A percentile compares a stretch with the other conserved stretches of the same genome.
phyloP scores from a whole-genome alignment of 2,888 invertebrate species.

The Synergus japonicus region DNA sequence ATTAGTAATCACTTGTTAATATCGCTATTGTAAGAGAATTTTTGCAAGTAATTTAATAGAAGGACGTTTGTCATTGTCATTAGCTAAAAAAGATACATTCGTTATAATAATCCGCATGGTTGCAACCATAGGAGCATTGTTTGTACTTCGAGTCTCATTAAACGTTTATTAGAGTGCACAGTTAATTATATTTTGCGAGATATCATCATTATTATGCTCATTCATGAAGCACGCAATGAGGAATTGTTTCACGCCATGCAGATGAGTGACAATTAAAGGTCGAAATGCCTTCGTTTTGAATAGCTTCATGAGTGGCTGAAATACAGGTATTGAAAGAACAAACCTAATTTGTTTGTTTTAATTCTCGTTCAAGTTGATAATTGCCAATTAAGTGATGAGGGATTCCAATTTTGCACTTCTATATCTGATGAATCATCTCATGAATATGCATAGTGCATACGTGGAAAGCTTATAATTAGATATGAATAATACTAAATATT shows the following conservation, averaged over 20 bases:
- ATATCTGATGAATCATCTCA: not conserved
- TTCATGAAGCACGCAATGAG: not conserved
- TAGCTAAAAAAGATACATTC: not conserved
- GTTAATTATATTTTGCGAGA: slow-evolving; percentile 35
- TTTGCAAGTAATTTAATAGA: not conserved
- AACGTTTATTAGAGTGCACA: not conserved
- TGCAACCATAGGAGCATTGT: not conserved
- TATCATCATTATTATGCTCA: slow-evolving; percentile 10
- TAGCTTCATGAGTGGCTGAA: not conserved
- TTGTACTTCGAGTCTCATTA: slow-evolving; percentile 13
- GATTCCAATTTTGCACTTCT: not conserved
- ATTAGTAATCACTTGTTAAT: not conserved
- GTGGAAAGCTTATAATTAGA: too few relatives aligned
- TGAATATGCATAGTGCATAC: too few relatives aligned
- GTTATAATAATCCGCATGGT: not conserved
- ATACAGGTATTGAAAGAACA: not conserved
- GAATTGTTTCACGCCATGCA: not conserved
- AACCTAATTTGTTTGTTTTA: too few relatives aligned
- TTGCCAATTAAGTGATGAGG: not conserved
- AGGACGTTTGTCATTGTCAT: not conserved
- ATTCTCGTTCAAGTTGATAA: not conserved
- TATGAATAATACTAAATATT: too few relatives aligned
- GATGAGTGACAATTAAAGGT: not conserved
- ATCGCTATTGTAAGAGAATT: not conserved
- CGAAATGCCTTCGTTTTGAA: not conserved